Percentiles rank a stretch among this genome's conserved stretches.
These are phyloP conservation scores for Agonopterix alstromeriana DNA, from an alignment of 2,888 invertebrate genomes.

Conservation along the genomic window DNA sequence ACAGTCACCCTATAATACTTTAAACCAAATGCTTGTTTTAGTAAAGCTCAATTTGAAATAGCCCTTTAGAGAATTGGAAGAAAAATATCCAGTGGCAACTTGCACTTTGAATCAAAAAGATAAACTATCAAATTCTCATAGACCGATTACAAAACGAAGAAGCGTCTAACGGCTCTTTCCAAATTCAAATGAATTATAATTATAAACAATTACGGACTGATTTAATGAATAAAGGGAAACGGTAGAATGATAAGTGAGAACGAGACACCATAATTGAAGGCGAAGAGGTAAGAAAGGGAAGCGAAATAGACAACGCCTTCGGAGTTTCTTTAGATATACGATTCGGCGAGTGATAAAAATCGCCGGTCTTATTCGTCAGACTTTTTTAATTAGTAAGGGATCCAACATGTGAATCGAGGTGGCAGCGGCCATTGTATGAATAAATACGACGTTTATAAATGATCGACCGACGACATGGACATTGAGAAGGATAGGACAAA, in stretches of 20 bases:
- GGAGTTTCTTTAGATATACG: constrained; percentile 58
- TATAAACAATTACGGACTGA: constrained; percentile 67
- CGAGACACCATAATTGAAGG: constrained; percentile 33
- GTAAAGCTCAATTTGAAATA: constrained; percentile 13
- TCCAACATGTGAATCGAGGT: constrained; percentile 65
- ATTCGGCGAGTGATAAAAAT: constrained; percentile 74
- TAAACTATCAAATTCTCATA: constrained; percentile 65
- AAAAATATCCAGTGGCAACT: constrained; percentile 8
- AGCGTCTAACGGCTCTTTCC: constrained; percentile 42
- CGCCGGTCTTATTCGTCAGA: constrained; percentile 74
- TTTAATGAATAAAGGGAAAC: constrained; percentile 61
- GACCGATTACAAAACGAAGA: constrained; percentile 49
- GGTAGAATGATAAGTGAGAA: constrained; percentile 33
- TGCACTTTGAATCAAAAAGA: constrained; percentile 29
- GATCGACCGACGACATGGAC: constrained; percentile 43
- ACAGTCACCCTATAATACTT: constrained; percentile 8
- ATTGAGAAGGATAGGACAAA: constrained; percentile 39
- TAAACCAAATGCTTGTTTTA: constrained; percentile 2
- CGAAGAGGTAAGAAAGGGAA: constrained; percentile 44
- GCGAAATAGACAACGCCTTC: constrained; percentile 62
- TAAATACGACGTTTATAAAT: constrained; percentile 66
- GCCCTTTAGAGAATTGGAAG: background rate
- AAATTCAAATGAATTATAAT: constrained; percentile 70
- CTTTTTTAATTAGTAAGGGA: constrained; percentile 73
- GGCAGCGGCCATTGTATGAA: constrained; percentile 57